phyloP scores from a whole-genome alignment of 2,113 vertebrate species.

The Picathartes gymnocephalus region DNA sequence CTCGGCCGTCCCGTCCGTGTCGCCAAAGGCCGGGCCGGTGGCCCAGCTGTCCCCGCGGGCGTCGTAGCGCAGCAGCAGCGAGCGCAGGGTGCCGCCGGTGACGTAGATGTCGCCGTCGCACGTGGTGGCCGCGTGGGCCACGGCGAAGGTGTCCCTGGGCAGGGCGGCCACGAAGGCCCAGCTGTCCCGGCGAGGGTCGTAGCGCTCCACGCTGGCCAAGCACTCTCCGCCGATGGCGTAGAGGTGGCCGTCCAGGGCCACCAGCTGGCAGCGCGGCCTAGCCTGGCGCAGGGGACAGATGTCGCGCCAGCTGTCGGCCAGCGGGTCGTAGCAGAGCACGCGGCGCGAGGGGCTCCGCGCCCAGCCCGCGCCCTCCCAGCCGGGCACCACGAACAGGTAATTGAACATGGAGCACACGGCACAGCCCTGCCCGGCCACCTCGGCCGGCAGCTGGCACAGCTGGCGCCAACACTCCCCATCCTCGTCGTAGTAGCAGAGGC shows the following conservation, averaged over 20 bases:
- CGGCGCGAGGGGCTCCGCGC: constrained; percentile 76
- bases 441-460: constrained; percentile 77
- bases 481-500: constrained; percentile 84
- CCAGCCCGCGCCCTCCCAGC: constrained; percentile 71
- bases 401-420: constrained; percentile 90
- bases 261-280: constrained; percentile 86
- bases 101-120: constrained; percentile 85
- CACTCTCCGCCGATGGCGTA: constrained; percentile 94
- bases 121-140: constrained; percentile 83
- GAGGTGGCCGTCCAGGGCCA: constrained; percentile 82
- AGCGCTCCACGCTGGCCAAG: constrained; percentile 86
- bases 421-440: constrained; percentile 74
- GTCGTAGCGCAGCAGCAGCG: constrained; percentile 81
- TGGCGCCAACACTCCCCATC: constrained; percentile 77
- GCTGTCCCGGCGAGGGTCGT: constrained; percentile 82
- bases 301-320: not conserved
- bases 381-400: constrained; percentile 89
- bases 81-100: constrained; percentile 83
- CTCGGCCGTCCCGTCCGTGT: constrained; percentile 76
- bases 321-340: constrained; percentile 92
- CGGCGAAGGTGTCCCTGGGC: constrained; percentile 76
- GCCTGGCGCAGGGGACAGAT: constrained; percentile 78
- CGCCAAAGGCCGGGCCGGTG: rapidly evolving
- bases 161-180: constrained; percentile 48
- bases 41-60: not conserved